Conservation (phyloP, 2,888 invertebrate species). For the Criorhina ranunculi region DNA sequence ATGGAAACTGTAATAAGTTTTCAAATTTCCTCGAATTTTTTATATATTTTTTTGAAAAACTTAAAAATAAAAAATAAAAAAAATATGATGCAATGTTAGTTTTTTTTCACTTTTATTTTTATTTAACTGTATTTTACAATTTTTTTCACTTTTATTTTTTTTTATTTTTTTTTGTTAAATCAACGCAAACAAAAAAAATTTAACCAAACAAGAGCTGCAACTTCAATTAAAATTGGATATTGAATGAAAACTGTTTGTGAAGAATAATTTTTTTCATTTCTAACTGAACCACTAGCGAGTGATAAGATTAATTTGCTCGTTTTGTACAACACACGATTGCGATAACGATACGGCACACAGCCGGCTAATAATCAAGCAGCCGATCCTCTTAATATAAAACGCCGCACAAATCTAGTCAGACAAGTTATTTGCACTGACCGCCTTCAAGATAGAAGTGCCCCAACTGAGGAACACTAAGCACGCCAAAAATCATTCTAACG, state of each 20-base stretch:
- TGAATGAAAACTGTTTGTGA: slow-evolving; percentile 8
- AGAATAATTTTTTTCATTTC: slow-evolving; percentile 8
- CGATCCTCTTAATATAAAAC: slow-evolving; percentile 60
- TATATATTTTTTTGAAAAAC: background rate
- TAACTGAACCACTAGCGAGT: slow-evolving; percentile 5
- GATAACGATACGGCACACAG: slow-evolving; percentile 60
- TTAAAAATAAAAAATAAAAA: background rate
- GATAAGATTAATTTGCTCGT: slow-evolving; percentile 42
- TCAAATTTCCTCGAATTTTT: background rate
- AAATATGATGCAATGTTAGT: background rate
- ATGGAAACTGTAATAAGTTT: background rate
- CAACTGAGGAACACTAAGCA: slow-evolving; percentile 27
- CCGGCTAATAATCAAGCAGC: slow-evolving; percentile 12
- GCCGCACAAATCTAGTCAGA: slow-evolving; percentile 48
- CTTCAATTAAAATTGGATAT: background rate
- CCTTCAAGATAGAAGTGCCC: slow-evolving; percentile 48
- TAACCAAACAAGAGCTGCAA: too few relatives aligned
- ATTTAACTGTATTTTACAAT: background rate
- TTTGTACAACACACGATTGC: slow-evolving; percentile 38
- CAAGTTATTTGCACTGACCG: slow-evolving; percentile 69
- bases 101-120: background rate
- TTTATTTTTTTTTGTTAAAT: too few relatives aligned
- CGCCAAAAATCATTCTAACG: slow-evolving; percentile 26
- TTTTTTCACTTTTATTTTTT: too few relatives aligned
- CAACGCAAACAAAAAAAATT: too few relatives aligned